A percentile compares a stretch with the other conserved stretches of the same genome.
Conservation (phyloP, 1,140 invertebrate species). For the Pemphigus obesinymphae region DNA sequence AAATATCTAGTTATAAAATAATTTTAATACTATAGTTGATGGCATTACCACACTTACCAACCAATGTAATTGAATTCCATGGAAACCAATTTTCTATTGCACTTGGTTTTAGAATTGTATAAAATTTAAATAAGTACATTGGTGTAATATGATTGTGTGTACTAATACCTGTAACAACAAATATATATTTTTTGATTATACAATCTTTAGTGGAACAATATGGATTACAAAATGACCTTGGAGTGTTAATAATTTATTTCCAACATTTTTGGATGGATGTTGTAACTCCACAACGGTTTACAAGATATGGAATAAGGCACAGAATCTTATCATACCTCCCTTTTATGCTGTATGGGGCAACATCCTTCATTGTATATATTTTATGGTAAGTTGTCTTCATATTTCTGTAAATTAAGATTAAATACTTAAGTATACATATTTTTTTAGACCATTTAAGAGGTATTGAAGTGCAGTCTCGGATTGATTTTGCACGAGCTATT, state of each 20-base stretch:
- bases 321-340: neutral
- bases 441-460: neutral
- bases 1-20: too few species aligned
- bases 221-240: neutral
- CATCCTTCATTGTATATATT: neutral
- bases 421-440: neutral
- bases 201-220: neutral
- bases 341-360: neutral
- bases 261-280: neutral
- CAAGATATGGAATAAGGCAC: neutral
- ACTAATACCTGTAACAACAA: neutral
- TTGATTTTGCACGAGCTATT: neutral
- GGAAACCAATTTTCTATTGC: neutral
- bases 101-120: neutral
- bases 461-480: neutral
- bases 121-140: neutral
- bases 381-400: neutral
- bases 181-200: neutral
- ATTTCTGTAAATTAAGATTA: neutral
- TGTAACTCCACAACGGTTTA: neutral
- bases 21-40: too few species aligned
- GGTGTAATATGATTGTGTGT: too few species aligned
- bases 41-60: neutral
- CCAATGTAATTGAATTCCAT: neutral
- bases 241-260: neutral